Conservation (phyloP, 2,888 invertebrate species). For the Chymomyza amoena region DNA sequence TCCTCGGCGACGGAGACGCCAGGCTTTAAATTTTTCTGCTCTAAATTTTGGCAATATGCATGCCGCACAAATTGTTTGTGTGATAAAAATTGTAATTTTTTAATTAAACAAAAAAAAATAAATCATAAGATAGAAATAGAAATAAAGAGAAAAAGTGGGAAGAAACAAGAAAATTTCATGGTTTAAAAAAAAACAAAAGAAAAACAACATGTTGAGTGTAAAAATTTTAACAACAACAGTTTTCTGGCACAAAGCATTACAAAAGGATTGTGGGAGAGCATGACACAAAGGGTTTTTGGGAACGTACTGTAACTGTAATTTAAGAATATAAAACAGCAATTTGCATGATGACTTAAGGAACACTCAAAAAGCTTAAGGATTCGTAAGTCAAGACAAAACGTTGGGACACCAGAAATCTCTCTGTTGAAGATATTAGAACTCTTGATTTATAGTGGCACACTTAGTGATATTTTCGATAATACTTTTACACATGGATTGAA, state of each 20-base stretch:
- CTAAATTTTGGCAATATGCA: conserved; percentile 44
- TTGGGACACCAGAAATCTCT: no score
- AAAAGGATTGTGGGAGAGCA: background rate
- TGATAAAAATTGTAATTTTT: background rate
- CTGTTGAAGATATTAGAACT: no score
- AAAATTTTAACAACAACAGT: background rate
- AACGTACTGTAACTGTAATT: background rate
- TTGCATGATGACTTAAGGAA: background rate
- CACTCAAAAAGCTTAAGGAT: background rate
- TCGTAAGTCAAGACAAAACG: no score
- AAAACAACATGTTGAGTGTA: background rate
- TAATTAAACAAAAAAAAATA: background rate
- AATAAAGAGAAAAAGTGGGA: background rate
- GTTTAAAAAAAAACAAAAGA: background rate
- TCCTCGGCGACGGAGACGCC: conserved; percentile 74
- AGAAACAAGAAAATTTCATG: background rate
- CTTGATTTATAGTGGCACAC: no score
- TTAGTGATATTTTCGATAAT: no score
- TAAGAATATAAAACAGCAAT: no score
- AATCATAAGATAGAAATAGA: background rate
- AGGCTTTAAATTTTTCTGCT: conserved; percentile 76
- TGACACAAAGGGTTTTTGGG: background rate
- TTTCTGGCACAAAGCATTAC: background rate
- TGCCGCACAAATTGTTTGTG: conserved; percentile 10
- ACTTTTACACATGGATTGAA: no score